Evolutionary conservation across 2,113 vertebrate species (phyloP), one percentile per base, ranked within the genome.

Genomic region (Nothobranchius furzeri): DNA sequence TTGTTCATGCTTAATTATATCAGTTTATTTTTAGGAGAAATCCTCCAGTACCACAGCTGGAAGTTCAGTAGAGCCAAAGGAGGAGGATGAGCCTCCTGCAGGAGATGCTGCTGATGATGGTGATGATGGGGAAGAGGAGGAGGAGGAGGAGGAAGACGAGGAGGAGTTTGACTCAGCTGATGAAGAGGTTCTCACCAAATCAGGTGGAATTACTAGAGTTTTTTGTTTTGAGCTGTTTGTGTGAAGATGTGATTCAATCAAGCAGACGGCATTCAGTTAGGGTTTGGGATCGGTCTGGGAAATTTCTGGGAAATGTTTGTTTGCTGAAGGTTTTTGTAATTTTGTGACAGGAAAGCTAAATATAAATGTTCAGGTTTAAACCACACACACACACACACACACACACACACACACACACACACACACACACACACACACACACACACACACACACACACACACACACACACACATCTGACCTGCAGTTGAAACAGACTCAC

Each of bases 121-220:
- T 4, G 92, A 90, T 1, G 85, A 78, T 4, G 37, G 7, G 4
- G 37, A 40, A 5, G 79, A 67, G 0, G 93, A 93, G 0, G 92
- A 94, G 0, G 93, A 92, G 0, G 93, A 94, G 0, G 81, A 77
- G 0, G 71, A 67, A 0, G 84, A 83, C 0, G 90, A 84, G 0
- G 94, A 93, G 0, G 94, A 95, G 20, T 95, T 93, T 83, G 94
- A 94, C 0, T 84, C 95, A 0, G 91, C 85, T 6, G 97, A 98
- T 47, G 96, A 98, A 82, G 87, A 87, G 53, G 86, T 98, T 68
- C 93, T 96, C 47, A 94, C 93, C 50, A 94, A 95, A 94, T 94
- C 96, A 81, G 97, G 97, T 98, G 3, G 70, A 72, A 3, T 81
- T 2, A 6, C 7, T 12, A 14, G 51, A 51, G 53, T n/a, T 37